Evolutionary conservation across 2,888 invertebrate species (phyloP), one percentile per base, ranked within the genome.

Genomic region (Drepanosiphum platanoidis): DNA sequence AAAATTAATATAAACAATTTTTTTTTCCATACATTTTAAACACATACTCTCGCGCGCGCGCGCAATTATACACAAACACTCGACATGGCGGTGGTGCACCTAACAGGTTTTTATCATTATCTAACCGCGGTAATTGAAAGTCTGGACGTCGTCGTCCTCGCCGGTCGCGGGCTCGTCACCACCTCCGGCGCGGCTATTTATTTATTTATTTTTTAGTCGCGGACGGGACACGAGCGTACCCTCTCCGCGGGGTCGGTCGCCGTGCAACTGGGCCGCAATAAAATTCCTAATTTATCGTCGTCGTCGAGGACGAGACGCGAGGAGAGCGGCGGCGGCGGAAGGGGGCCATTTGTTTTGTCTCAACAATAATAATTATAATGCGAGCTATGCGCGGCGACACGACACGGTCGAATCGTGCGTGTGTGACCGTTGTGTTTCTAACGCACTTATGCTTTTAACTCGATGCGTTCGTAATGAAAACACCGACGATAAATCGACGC

Each of bases 401-500:
- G 13, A 22, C 1, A 7, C 13, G 32, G 34, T 46, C 68, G 79
- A 68, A 79, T 79, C n/a, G n/a, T n/a, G n/a, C n/a, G n/a, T n/a
- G n/a, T 15, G 34, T 32, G 27, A 46, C 79, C 77, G 39, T 46
- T n/a, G n/a, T n/a, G n/a, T n/a, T n/a, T 72, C 36, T 30, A 42
- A 71, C 71, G 71, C 52, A 36, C 72, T 66, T 74, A 86, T 46
- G 52, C 58, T 79, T 77, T 77, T 66, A 79, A 61, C 70, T 68
- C 32, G 34, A n/a, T n/a, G 42, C 1, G 46, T 46, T 13, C 46
- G 61, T 90, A n/a, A n/a, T 58, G n/a, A n/a, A 61, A 61, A 61
- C 9, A 27, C 61, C 61, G 61, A 58, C 58, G 58, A 58, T n/a
- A 58, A n/a, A n/a, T 58, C n/a, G 58, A 27, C 2, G 58, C 4